Conservation (phyloP, 2,888 invertebrate species). For the Drosophila ezoana region DNA sequence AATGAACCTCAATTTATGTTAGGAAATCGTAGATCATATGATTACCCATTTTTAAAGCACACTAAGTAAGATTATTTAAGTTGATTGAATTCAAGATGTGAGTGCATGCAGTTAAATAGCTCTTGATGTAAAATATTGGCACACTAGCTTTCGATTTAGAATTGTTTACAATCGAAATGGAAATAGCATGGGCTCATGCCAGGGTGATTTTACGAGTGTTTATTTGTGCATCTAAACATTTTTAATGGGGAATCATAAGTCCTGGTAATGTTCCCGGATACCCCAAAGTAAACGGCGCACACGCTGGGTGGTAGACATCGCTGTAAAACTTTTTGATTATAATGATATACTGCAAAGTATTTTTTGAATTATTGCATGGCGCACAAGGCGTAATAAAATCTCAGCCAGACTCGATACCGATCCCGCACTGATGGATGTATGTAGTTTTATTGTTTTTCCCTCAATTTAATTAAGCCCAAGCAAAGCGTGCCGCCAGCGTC, state of each 20-base stretch:
- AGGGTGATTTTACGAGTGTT: constrained; percentile 64
- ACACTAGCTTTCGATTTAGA: constrained; percentile 18
- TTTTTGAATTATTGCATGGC: constrained; percentile 76
- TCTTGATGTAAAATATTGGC: constrained; percentile 23
- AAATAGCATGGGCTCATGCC: constrained; percentile 19
- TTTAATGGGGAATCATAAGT: constrained; percentile 69
- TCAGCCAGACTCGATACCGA: constrained; percentile 41
- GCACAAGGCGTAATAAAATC: constrained; percentile 66
- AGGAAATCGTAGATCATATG: no score
- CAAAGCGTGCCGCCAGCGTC: constrained; percentile 74
- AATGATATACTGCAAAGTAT: constrained; percentile 75
- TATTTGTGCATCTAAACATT: constrained; percentile 77
- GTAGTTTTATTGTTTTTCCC: constrained; percentile 71
- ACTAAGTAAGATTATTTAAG: no score
- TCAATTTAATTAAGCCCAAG: constrained; percentile 74
- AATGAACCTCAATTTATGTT: no score
- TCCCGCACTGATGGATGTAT: constrained; percentile 15
- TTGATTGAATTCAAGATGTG: neutral
- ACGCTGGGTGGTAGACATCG: constrained; percentile 64
- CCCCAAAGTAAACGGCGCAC: constrained; percentile 42
- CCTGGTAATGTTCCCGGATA: constrained; percentile 27
- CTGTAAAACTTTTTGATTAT: constrained; percentile 69
- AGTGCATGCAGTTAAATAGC: neutral
- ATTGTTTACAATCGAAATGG: constrained; percentile 56
- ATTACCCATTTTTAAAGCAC: no score